Evolutionary conservation across 2,797 vertebrate species (phyloP), one percentile per base, ranked within the genome.

Genomic region (Necrosyrtes monachus): DNA sequence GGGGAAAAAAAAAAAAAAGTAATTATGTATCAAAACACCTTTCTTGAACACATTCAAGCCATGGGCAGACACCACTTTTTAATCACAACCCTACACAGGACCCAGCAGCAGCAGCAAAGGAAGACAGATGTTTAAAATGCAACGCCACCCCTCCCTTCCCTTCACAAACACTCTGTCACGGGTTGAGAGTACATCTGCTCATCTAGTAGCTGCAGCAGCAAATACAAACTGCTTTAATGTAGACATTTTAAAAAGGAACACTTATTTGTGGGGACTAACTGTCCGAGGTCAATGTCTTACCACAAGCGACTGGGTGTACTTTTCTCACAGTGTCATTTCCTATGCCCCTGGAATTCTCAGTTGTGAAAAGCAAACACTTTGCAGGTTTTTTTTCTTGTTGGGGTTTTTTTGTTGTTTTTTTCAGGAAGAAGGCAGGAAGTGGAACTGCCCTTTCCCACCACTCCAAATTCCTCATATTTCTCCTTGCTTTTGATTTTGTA

Each of bases 111-210:
- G 78, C 82, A 90, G 85, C 1, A 88, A 75, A 93, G 80, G 87
- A 68, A 96, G 89, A 70, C 72, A 94, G 92, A 95, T 85, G 93
- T 92, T 92, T 91, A 76, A 91, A 96, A 95, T 88, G 91, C 76
- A 82, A 43, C 63, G 54, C 84, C 75, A 94, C 84, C 91, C 77
- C 95, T 96, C 81, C 84, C 85, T 79, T 89, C 89, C 95, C 64
- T 92, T 81, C 78, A 43, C 81, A 93, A 90, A 84, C 73, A 60
- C 20, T 18, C 84, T 84, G 89, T 81, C 96, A 94, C 18, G 48
- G 67, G 73, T 64, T 91, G 57, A 78, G 76, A 86, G 89, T 11
- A 75, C 89, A 91, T 92, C 91, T 96, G 94, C 81, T 95, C 88
- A 31, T 73, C 46, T 10, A 59, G 81, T 24, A 51, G 64, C 60